Evolutionary conservation across 2,888 invertebrate genomes (phyloP), one percentile per base, ranked within the genome.

Genomic region (Himalopsyche japonica): DNA sequence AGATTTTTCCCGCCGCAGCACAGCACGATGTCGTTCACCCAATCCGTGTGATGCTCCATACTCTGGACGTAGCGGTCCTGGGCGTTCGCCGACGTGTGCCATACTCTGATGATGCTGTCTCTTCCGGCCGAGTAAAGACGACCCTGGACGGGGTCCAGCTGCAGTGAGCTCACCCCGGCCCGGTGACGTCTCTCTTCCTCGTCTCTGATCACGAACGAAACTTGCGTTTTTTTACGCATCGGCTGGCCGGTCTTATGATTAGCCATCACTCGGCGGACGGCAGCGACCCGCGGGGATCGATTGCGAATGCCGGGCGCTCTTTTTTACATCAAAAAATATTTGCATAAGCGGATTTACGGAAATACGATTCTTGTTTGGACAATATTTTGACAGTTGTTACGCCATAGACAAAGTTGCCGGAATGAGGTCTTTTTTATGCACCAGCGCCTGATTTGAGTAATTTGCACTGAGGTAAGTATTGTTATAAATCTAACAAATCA

Each of bases 41-140:
- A 99, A 91, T 99, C 99, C 3, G 99, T 99, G 90, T 99, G 99
- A 91, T 99, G 99, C 90, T 99, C 99, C 98, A 99, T 98, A 43
- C 98, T 98, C 89, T 98, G 97, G 86, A 98, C 83, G 43, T 82
- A 84, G 27, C 92, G 89, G 86, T 92, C 92, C 88, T 92, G 93
- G 48, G 93, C 90, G 70, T 93, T 93, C 78, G 91, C 90, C 30
- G 92, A 92, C 12, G 95, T 94, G 90, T 97, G 95, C 95, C 97
- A 98, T 88, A 96, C 98, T 89, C 99, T 94, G 88, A 99, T 98
- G 89, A 99, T 98, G 82, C 98, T 98, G 92, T 99, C 99, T 85
- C 99, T 94, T 80, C 99, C 98, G 87, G 99, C 99, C 4, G 99
- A 97, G 92, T 98, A 99, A 43, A 99, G 93, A 88, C 98, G 94